A percentile compares a stretch with the other conserved stretches of the same genome.
Conservation (phyloP, 2,797 vertebrate species). For the Karalla daura region DNA sequence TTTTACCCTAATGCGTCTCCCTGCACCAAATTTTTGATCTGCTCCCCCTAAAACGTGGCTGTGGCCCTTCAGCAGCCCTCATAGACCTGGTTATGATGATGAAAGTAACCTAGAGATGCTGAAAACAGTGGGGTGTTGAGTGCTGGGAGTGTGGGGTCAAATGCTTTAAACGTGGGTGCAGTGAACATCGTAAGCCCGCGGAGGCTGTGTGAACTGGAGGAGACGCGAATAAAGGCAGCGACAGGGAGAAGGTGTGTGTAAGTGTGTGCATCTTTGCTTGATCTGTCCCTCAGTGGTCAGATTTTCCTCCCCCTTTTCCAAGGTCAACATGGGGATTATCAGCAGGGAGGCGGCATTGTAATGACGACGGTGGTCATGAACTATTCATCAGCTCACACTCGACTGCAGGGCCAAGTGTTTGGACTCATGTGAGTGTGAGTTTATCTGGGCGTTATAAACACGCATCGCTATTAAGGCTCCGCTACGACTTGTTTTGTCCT, state of each 20-base stretch:
- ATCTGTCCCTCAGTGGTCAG: slow-evolving; percentile 29
- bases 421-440: slow-evolving; percentile 12
- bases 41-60: neutral
- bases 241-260: slow-evolving; percentile 10
- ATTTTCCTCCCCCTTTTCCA: slow-evolving; percentile 47
- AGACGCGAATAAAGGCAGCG: slow-evolving; percentile 17
- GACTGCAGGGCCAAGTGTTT: slow-evolving; percentile 25
- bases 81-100: slow-evolving; percentile 10
- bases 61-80: neutral
- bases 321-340: slow-evolving; percentile 74
- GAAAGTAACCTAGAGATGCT: slow-evolving; percentile 3
- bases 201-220: neutral
- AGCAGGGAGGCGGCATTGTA: slow-evolving; percentile 46
- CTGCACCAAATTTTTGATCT: neutral
- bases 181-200: slow-evolving; percentile 7
- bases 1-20: neutral
- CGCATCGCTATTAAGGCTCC: slow-evolving; percentile 1
- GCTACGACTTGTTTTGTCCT: slow-evolving; percentile 20
- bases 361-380: slow-evolving; percentile 76
- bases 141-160: neutral
- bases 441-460: slow-evolving; percentile 13
- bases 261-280: slow-evolving; percentile 44
- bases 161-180: neutral
- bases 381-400: slow-evolving; percentile 76
- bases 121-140: slow-evolving; percentile 10